phyloP scores from a whole-genome alignment of 2,113 vertebrate species.

The Anoplopoma fimbria region DNA sequence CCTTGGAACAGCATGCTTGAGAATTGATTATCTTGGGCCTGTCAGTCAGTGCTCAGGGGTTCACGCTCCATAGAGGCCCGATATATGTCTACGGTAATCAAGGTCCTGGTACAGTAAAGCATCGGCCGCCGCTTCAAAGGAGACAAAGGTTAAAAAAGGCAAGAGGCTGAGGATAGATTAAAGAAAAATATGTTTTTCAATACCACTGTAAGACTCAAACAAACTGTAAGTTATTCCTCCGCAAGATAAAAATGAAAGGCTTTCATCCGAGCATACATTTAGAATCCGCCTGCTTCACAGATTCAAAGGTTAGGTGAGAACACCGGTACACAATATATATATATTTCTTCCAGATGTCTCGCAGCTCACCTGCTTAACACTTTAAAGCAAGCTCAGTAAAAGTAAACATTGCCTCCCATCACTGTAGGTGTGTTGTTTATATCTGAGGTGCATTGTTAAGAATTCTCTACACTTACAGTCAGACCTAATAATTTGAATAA shows the following conservation, averaged over 20 bases:
- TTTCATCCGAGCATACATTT: conserved; percentile 22
- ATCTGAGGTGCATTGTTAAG: not conserved
- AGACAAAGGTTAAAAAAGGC: conserved; percentile 23
- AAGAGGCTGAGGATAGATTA: not conserved
- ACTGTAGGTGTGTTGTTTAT: not conserved
- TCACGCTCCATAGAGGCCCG: conserved; percentile 46
- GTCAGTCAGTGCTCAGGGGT: conserved; percentile 61
- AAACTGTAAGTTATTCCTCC: conserved; percentile 14
- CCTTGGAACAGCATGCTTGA: conserved; percentile 59
- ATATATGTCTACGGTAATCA: conserved; percentile 40
- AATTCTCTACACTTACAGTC: not conserved
- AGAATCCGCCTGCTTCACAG: not conserved
- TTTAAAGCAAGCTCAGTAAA: conserved; percentile 6
- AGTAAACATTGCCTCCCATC: not conserved
- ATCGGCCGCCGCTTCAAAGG: conserved; percentile 3
- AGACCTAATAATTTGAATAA: not conserved
- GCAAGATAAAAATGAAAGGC: conserved; percentile 2
- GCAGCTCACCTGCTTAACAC: not conserved
- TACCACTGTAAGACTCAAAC: not conserved
- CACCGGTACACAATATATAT: not conserved
- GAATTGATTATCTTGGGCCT: conserved; percentile 71
- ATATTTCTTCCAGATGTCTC: conserved; percentile 6
- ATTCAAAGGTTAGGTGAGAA: conserved; percentile 17
- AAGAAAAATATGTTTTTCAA: not conserved
- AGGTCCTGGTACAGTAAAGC: conserved; percentile 18